Conservation (phyloP, 2,888 invertebrate genomes). For the Amphipoea lucens region DNA sequence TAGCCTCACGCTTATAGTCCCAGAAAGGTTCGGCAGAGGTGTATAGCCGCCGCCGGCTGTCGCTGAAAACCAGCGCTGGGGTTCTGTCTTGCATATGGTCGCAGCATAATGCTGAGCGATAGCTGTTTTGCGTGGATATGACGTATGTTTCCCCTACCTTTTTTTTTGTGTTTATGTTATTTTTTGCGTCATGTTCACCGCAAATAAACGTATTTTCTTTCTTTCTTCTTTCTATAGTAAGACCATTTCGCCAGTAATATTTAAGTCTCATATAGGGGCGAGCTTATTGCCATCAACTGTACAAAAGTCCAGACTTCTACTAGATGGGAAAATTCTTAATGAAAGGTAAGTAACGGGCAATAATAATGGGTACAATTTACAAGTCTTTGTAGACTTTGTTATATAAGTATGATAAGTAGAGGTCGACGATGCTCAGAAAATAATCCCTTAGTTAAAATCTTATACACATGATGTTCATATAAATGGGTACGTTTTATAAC, state of each 20-base stretch:
- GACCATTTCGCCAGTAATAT: neutral
- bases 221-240: neutral
- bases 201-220: no score
- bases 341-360: neutral
- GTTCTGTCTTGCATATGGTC: no score
- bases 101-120: no score
- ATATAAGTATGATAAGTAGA: neutral
- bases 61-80: no score
- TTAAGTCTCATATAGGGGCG: neutral
- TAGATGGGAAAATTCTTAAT: neutral
- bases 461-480: constrained; percentile 11
- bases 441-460: constrained; percentile 26
- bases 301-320: neutral
- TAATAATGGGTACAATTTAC: neutral
- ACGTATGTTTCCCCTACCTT: no score
- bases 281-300: no score
- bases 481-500: constrained; percentile 14
- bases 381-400: neutral
- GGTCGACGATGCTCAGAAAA: constrained; percentile 13
- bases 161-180: no score
- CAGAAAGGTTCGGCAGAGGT: no score
- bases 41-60: no score
- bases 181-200: no score
- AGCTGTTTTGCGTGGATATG: no score
- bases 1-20: neutral